Conservation (phyloP, 2,888 invertebrate species). For the Thera obeliscata region DNA sequence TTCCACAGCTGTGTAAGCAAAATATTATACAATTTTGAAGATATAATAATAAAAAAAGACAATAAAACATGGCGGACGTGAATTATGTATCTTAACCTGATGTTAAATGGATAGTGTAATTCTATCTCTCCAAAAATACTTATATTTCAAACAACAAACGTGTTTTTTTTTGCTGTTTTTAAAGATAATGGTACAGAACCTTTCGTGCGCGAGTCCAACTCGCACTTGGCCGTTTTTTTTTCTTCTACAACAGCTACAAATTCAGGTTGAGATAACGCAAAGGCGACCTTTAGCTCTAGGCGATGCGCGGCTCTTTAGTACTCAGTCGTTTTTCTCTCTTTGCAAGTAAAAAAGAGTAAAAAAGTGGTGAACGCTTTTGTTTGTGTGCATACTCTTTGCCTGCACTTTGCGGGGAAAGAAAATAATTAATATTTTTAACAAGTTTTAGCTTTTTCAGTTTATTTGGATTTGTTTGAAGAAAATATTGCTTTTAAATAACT, state of each 20-base stretch:
- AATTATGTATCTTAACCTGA: too few species aligned
- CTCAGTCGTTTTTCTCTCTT: constrained; percentile 52
- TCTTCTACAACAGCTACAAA: constrained; percentile 39
- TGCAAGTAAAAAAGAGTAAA: constrained; percentile 52
- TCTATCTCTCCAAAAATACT: too few species aligned
- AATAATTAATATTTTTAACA: constrained; percentile 7
- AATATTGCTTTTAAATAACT: too few species aligned
- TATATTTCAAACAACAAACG: too few species aligned
- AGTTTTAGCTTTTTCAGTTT: too few species aligned
- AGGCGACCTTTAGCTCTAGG: constrained; percentile 66
- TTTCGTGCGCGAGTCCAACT: too few species aligned
- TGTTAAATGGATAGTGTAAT: too few species aligned
- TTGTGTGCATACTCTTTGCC: constrained; percentile 23
- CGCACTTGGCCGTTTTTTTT: constrained; percentile 42
- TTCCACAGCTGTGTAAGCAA: background rate
- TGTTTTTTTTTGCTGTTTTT: too few species aligned
- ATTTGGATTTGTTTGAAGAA: too few species aligned
- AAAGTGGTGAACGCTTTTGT: constrained; percentile 38
- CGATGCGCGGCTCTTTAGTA: constrained; percentile 57
- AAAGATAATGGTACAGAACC: too few species aligned
- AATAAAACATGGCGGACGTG: background rate
- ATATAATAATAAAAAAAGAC: background rate
- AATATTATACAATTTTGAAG: background rate
- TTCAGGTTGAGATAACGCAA: constrained; percentile 57
- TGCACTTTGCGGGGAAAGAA: constrained; percentile 19